These are phyloP conservation scores for Zeus faber DNA, from an alignment of 2,113 vertebrate species.

Conservation along the genomic window DNA sequence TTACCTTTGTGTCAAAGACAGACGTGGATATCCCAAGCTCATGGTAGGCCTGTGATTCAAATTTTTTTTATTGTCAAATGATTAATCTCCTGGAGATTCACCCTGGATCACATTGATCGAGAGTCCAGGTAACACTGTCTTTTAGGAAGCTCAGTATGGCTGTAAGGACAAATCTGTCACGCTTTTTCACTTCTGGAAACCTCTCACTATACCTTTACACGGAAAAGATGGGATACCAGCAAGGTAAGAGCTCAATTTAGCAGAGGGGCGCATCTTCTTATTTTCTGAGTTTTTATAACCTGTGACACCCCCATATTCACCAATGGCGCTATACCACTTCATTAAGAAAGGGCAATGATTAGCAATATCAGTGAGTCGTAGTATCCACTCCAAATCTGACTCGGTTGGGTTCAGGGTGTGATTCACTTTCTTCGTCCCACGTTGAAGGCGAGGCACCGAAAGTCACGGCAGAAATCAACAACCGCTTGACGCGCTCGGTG, in stretches of 20 bases:
- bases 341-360: no score
- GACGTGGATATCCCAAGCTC: conserved; percentile 43
- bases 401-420: no score
- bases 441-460: conserved; percentile 44
- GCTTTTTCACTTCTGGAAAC: conserved; percentile 57
- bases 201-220: conserved; percentile 55
- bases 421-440: neutral
- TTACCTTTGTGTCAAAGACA: conserved; percentile 59
- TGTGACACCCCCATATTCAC: no score
- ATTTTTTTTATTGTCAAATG: neutral
- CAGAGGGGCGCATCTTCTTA: no score
- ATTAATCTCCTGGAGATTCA: neutral
- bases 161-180: conserved; percentile 52
- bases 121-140: no score
- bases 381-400: no score
- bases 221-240: conserved; percentile 55
- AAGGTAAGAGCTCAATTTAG: conserved; percentile 46
- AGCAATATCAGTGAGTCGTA: no score
- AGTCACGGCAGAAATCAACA: conserved; percentile 41
- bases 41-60: conserved; percentile 39
- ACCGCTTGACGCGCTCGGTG: conserved; percentile 46
- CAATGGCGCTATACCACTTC: no score
- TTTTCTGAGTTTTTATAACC: no score
- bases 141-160: conserved; percentile 56
- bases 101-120: neutral